Evolutionary conservation across 2,797 vertebrate species (phyloP).

Genomic region (Cyprinella venusta): DNA sequence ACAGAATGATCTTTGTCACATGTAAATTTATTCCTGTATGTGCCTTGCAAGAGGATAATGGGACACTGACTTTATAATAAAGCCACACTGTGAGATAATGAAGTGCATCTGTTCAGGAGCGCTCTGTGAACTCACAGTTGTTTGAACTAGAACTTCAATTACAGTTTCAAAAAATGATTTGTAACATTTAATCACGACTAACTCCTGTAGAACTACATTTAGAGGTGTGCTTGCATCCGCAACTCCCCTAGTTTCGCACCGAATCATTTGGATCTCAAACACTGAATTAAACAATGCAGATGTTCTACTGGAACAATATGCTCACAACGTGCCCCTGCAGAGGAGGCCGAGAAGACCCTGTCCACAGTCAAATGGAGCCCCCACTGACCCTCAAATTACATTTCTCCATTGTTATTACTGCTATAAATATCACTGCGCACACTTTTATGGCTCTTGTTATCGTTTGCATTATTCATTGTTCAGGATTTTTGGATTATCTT

Average conservation of each 20-base stretch:
- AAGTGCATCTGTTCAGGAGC: slow-evolving; percentile 35
- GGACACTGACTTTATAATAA: slow-evolving; percentile 19
- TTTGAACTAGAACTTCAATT: slow-evolving; percentile 34
- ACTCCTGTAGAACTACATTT: slow-evolving; percentile 45
- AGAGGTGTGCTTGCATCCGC: slow-evolving; percentile 14
- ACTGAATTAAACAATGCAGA: slow-evolving; percentile 43
- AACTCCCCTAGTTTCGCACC: slow-evolving; percentile 18
- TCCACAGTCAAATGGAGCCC: slow-evolving; percentile 42
- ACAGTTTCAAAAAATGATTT: slow-evolving; percentile 45
- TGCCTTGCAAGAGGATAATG: slow-evolving; percentile 27
- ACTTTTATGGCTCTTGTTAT: slow-evolving; percentile 57
- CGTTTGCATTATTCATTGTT: slow-evolving; percentile 61
- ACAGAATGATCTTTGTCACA: not conserved
- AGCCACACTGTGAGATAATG: slow-evolving; percentile 51
- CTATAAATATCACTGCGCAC: slow-evolving; percentile 63
- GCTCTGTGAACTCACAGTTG: slow-evolving; percentile 31
- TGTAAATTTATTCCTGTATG: not conserved
- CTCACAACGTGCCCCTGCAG: slow-evolving; percentile 48
- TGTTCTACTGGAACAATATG: slow-evolving; percentile 30
- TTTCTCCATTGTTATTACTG: slow-evolving; percentile 64
- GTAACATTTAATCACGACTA: slow-evolving; percentile 49
- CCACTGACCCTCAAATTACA: slow-evolving; percentile 58
- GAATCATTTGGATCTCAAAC: slow-evolving; percentile 17
- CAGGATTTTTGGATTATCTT: slow-evolving; percentile 59
- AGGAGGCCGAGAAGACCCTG: slow-evolving; percentile 56